Evolutionary conservation across 2,113 vertebrate species (phyloP).

Genomic region (Myiopsitta monachus): DNA sequence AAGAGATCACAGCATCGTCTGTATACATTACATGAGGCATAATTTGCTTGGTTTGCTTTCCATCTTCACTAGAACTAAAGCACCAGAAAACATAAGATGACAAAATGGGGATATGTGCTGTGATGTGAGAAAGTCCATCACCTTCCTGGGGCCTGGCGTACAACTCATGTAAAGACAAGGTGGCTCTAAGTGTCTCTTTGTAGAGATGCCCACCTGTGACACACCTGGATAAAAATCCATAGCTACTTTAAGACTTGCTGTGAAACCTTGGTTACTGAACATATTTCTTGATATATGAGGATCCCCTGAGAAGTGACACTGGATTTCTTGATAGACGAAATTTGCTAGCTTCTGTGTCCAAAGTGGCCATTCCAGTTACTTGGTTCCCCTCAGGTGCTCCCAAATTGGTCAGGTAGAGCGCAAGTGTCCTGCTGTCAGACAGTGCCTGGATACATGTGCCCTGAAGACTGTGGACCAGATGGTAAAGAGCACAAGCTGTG

Average conservation of each 20-base stretch:
- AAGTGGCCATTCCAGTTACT: neutral
- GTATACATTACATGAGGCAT: neutral
- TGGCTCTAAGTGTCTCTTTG: neutral
- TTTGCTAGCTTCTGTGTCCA: neutral
- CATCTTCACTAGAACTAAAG: neutral
- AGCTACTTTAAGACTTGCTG: neutral
- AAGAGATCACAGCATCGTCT: neutral
- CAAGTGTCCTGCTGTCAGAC: neutral
- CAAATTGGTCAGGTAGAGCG: rapidly evolving
- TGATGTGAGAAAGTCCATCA: neutral
- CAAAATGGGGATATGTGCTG: neutral
- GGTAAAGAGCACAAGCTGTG: constrained; percentile 29
- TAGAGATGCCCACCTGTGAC: neutral
- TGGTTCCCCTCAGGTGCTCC: neutral
- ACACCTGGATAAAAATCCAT: neutral
- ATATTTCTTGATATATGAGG: neutral
- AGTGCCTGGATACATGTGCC: neutral
- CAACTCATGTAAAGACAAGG: neutral
- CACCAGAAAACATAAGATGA: neutral
- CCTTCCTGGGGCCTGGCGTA: neutral
- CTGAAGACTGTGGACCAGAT: constrained; percentile 40
- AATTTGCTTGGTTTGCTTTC: neutral
- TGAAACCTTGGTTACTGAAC: neutral
- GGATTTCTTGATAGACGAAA: neutral
- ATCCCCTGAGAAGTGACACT: neutral